Evolutionary conservation across 2,888 invertebrate species (phyloP), one percentile per base, ranked within the genome.

Genomic region (Coenonympha glycerion): DNA sequence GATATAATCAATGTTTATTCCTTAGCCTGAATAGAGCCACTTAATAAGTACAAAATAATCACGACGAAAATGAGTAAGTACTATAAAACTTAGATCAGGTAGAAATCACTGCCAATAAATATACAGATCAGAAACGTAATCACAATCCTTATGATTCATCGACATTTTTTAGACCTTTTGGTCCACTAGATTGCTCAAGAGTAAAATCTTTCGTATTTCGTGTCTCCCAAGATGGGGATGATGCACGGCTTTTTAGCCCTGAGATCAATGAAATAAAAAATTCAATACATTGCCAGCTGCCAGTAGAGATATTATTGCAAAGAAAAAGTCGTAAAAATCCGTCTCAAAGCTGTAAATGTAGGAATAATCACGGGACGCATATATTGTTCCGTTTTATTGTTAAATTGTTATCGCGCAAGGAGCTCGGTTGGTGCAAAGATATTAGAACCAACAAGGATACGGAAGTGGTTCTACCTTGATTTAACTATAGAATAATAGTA

Each of bases 281-380:
- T 47, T 46, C 37, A 52, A 52, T 44, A 31, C 49, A 44, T 18
- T 15, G 31, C 31, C 36, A 47, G 47, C 22, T 15, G 31, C 31
- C 36, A 47, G 47, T 52, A 52, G 40, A 37, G 47, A 40, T 42
- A 40, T 39, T 50, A 50, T 39, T 48, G 45, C 45, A 42, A 50
- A 31, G 30, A 52, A 50, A 49, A 50, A 48, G 36, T 48, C 56
- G 22, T 55, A 55, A 53, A 56, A 53, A 41, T 53, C 45, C 50
- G 46, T 44, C 36, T 40, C 22, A 6, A 28, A 26, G 45, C 42
- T 44, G 55, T 49, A 49, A 55, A 55, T 26, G 42, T 42, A 42
- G 21, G 21, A 24, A 47, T 55, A 49, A 49, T 49, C 39, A 55
- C 49, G 15, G 33, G 37, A 28, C 39, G 45, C 52, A 52, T 55